Base-by-base conservation (phyloP, 2,888 invertebrate species). In the Ochropleura leucogaster region DNA sequence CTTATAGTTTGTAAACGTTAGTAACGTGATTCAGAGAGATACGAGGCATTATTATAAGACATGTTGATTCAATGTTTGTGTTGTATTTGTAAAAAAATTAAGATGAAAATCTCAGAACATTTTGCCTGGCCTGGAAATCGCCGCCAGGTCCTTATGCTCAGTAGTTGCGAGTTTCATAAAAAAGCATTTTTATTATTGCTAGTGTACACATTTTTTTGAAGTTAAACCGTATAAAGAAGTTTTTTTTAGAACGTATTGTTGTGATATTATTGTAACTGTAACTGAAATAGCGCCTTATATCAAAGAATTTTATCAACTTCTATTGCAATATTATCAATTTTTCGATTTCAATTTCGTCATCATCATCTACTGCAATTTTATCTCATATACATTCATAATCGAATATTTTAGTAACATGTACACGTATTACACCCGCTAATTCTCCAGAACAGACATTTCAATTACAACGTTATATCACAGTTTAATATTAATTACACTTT, bases 401-500 rank as follows among this genome's bases (percentile, higher is more conserved):
- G 5, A 44, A 20, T 20, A 40, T 10, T 51, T 0, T 0, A 9
- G 18, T 49, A 57, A 14, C 7, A 59, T 46, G 40, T 57, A 10
- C 16, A 59, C 12, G 47, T 14, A 59, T 10, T 53, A 68, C 20
- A 5, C 40, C 30, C 57, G 30, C 57, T 5, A 18, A 62, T 63
- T 68, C 18, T 10, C 42, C 20, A 82, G 84, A 84, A 79, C 72
- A 84, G 79, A 85, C 83, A 79, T 82, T 77, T 80, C 55, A 42
- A 67, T 60, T 47, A 53, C 80, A 73, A 80, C 81, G 85, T 89
- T 87, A 85, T 87, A 89, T 89, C 85, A 78, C 79, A 86, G 85
- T 90, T 92, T 88, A 92, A 91, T 92, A 93, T 92, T 93, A 92
- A 93, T 93, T 92, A 90, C 87, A 83, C 59, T 68, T 77, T 57